Conservation (phyloP, 2,797 vertebrate genomes). For the Gymnodraco acuticeps region DNA sequence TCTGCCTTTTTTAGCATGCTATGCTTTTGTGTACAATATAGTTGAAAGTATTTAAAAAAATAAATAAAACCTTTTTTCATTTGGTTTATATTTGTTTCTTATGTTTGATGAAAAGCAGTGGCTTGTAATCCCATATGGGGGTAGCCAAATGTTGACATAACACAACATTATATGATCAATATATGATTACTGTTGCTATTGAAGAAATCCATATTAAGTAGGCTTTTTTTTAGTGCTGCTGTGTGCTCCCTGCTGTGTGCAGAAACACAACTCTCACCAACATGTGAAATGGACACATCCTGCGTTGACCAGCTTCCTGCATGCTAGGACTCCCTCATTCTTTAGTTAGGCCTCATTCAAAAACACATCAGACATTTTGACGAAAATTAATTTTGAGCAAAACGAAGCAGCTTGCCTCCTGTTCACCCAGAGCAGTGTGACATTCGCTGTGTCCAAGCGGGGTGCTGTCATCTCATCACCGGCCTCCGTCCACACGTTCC, state of each 20-base stretch:
- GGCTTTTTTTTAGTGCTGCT: neutral
- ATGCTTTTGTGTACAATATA: neutral
- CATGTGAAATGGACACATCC: neutral
- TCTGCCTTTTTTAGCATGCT: neutral
- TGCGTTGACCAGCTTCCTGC: neutral
- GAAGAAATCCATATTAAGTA: neutral
- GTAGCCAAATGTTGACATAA: neutral
- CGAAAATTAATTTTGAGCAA: neutral
- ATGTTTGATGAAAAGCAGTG: neutral
- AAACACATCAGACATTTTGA: slow-evolving; percentile 10
- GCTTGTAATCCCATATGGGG: neutral
- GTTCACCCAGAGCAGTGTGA: slow-evolving; percentile 44
- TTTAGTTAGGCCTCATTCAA: slow-evolving; percentile 13
- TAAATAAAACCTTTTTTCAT: too few species aligned
- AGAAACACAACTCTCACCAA: neutral
- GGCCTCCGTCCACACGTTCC: slow-evolving; percentile 63
- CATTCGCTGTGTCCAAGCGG: slow-evolving; percentile 41
- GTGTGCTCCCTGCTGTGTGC: neutral
- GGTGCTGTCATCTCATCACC: slow-evolving; percentile 62
- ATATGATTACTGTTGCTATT: neutral
- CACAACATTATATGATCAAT: neutral
- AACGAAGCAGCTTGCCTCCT: slow-evolving; percentile 20
- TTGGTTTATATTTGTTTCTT: neutral
- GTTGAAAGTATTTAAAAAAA: neutral
- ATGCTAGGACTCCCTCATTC: neutral